Percentiles rank a stretch among this genome's conserved stretches.
These are phyloP conservation scores for Osmoderma eremita DNA, from an alignment of 2,888 invertebrate genomes.

Conservation along the genomic window DNA sequence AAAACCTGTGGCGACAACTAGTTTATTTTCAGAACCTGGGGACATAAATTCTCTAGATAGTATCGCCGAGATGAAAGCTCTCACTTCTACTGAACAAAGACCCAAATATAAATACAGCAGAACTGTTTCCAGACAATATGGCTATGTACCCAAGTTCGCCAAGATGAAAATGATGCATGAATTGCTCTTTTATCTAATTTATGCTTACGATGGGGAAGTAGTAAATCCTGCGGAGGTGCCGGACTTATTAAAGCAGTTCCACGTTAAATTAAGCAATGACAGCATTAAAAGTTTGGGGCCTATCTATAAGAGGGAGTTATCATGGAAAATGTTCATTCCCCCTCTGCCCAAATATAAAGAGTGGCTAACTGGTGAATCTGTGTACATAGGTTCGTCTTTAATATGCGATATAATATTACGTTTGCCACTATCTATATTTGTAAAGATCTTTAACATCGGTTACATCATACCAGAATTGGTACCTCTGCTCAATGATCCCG, in stretches of 20 bases:
- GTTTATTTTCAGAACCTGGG: too few relatives aligned
- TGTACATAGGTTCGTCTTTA: conserved; percentile 77
- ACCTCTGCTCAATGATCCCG: conserved; percentile 72
- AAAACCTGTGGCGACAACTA: neutral
- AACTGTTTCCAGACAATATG: conserved; percentile 63
- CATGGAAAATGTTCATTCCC: conserved; percentile 79
- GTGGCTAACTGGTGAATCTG: conserved; percentile 61
- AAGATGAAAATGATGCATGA: conserved; percentile 75
- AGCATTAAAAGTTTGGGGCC: conserved; percentile 37
- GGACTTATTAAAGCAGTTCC: conserved; percentile 38
- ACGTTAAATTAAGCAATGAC: conserved; percentile 29
- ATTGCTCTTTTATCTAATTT: conserved; percentile 75
- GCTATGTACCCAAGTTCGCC: conserved; percentile 73
- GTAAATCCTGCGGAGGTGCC: conserved; percentile 53
- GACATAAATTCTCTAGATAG: conserved; percentile 24
- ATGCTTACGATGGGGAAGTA: conserved; percentile 64
- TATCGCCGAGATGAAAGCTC: conserved; percentile 23
- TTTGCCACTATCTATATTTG: conserved; percentile 76
- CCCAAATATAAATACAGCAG: conserved; percentile 46
- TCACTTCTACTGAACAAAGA: conserved; percentile 5
- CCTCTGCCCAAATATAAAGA: conserved; percentile 70
- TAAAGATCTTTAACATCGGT: conserved; percentile 72
- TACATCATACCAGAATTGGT: conserved; percentile 68
- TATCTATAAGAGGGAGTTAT: conserved; percentile 44
- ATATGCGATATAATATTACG: conserved; percentile 75